phyloP scores from a whole-genome alignment of 2,888 invertebrate species.

The Melinaea menophilus region DNA sequence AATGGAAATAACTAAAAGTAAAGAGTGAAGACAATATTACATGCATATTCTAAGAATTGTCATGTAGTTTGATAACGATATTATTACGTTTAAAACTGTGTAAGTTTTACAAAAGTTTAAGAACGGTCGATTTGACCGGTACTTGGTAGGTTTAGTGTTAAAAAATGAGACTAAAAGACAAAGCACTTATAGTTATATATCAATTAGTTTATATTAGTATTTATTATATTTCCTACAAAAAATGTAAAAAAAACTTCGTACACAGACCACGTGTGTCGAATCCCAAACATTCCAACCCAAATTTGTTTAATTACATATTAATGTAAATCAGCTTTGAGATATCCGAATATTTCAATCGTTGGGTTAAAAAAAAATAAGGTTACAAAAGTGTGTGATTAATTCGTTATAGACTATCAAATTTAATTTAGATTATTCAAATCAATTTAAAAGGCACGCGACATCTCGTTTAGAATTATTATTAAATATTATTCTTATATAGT shows the following conservation, averaged over 20 bases:
- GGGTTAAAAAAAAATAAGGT: conserved; percentile 50
- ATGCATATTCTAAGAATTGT: no score
- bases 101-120: no score
- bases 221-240: no score
- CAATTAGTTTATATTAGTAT: no score
- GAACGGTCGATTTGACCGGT: no score
- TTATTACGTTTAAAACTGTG: no score
- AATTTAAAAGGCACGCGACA: conserved; percentile 65
- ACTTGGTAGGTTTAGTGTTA: no score
- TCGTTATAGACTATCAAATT: conserved; percentile 59
- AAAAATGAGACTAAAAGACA: no score
- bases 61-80: no score
- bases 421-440: conserved; percentile 68
- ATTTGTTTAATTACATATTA: conserved; percentile 56
- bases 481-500: neutral
- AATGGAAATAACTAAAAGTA: no score
- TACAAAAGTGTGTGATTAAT: conserved; percentile 62
- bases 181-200: no score
- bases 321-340: conserved; percentile 54
- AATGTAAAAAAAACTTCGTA: neutral
- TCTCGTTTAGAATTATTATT: conserved; percentile 39
- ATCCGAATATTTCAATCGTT: conserved; percentile 40
- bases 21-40: no score
- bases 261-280: conserved; percentile 21
- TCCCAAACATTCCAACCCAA: conserved; percentile 40